Evolutionary conservation across 2,113 vertebrate genomes (phyloP).

Genomic region (Phylloscopus trochiloides): DNA sequence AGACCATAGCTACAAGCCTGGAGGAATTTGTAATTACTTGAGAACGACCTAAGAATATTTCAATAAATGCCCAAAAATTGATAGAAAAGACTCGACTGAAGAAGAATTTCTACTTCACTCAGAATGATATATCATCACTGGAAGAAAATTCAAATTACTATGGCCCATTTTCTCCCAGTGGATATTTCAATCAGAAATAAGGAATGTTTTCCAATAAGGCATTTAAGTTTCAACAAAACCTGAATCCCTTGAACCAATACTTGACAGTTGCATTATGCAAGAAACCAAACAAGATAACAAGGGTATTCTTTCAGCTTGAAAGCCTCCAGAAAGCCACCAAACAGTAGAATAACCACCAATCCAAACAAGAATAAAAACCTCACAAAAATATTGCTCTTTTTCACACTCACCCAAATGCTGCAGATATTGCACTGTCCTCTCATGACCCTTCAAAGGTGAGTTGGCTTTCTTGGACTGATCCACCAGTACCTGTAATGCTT

Average conservation of each 20-base stretch:
- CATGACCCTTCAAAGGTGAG: constrained; percentile 95
- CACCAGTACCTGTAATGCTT: constrained; percentile 93
- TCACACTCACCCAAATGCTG: constrained; percentile 87
- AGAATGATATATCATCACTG: neutral
- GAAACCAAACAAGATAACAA: neutral
- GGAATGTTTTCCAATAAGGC: neutral
- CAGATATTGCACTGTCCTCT: constrained; percentile 96
- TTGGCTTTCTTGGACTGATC: constrained; percentile 99
- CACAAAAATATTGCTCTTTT: neutral
- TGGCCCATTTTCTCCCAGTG: neutral
- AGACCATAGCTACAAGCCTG: neutral
- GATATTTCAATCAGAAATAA: neutral
- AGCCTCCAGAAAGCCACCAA: neutral
- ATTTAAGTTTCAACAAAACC: neutral
- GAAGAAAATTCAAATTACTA: neutral
- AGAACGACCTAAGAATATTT: neutral
- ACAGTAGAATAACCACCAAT: neutral
- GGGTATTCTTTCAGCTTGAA: neutral
- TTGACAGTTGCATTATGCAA: neutral
- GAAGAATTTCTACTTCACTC: neutral
- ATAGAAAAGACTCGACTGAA: neutral
- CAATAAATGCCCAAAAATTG: neutral
- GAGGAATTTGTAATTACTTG: neutral
- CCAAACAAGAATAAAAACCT: neutral
- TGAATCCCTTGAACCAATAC: neutral